phyloP scores from a whole-genome alignment of 2,888 invertebrate species.

The Fragum sueziense region DNA sequence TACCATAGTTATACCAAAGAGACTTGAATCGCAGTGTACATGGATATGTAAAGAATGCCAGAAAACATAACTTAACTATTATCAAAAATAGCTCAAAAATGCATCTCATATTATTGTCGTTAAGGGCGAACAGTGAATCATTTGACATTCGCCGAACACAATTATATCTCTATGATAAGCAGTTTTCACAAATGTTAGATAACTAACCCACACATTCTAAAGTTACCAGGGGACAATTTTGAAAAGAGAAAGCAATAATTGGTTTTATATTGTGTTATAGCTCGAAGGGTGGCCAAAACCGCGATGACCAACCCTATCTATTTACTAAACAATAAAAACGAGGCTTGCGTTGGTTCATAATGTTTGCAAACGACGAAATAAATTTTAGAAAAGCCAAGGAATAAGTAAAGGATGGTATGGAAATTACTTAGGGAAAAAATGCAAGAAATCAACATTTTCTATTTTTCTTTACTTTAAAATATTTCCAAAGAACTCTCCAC shows the following conservation, averaged over 20 bases:
- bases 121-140: neutral
- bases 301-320: too few relatives aligned
- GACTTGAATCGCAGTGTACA: too few relatives aligned
- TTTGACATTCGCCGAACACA: neutral
- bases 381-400: neutral
- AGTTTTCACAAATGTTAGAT: slow-evolving; percentile 11
- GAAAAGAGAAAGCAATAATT: neutral
- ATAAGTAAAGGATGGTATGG: neutral
- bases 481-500: too few relatives aligned
- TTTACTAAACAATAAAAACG: neutral
- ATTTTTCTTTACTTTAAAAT: too few relatives aligned
- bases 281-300: neutral
- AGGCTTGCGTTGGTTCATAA: neutral
- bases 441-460: neutral
- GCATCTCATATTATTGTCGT: neutral
- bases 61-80: neutral
- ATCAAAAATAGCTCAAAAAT: neutral
- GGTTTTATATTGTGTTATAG: neutral
- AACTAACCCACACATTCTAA: slow-evolving; percentile 16
- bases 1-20: too few relatives aligned
- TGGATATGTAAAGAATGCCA: neutral
- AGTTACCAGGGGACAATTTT: neutral
- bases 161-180: neutral
- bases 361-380: neutral
- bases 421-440: neutral